A percentile compares a stretch with the other conserved stretches of the same genome.
Evolutionary conservation across 2,888 invertebrate species (phyloP).

Genomic region (Alloscopus bannaensis): DNA sequence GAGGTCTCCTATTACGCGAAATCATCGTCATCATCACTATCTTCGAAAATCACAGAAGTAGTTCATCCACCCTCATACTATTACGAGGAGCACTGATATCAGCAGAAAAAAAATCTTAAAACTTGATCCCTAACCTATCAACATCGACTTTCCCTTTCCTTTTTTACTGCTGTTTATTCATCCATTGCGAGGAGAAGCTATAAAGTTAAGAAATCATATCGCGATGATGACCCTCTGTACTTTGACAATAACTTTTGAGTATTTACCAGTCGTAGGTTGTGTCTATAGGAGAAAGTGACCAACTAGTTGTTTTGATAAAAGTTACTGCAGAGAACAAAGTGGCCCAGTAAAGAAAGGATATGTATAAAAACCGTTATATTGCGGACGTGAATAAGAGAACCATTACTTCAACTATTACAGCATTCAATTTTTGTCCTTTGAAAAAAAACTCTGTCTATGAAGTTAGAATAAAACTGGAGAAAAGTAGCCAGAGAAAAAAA

Average conservation of each 20-base stretch:
- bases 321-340: not conserved
- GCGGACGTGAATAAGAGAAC: not conserved
- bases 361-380: conserved; percentile 39
- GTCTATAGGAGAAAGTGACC: conserved; percentile 7
- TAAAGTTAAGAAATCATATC: conserved; percentile 7
- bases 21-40: conserved; percentile 24
- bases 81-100: not conserved
- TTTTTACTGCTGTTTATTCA: not conserved
- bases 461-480: conserved; percentile 4
- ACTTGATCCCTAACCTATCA: not conserved
- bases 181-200: not conserved
- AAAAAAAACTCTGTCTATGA: conserved; percentile 30
- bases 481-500: conserved; percentile 17
- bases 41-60: conserved; percentile 6
- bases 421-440: conserved; percentile 52
- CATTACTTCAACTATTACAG: conserved; percentile 47
- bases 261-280: not conserved
- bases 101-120: not conserved
- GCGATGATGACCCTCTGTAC: not conserved
- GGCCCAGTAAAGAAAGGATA: conserved; percentile 7
- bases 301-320: conserved; percentile 30
- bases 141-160: not conserved
- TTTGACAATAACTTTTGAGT: not conserved
- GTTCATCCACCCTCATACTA: conserved; percentile 13
- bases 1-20: conserved; percentile 22